These are phyloP conservation scores for Drosophila pseudotalamancana DNA, from an alignment of 2,888 invertebrate genomes.

Conservation along the genomic window DNA sequence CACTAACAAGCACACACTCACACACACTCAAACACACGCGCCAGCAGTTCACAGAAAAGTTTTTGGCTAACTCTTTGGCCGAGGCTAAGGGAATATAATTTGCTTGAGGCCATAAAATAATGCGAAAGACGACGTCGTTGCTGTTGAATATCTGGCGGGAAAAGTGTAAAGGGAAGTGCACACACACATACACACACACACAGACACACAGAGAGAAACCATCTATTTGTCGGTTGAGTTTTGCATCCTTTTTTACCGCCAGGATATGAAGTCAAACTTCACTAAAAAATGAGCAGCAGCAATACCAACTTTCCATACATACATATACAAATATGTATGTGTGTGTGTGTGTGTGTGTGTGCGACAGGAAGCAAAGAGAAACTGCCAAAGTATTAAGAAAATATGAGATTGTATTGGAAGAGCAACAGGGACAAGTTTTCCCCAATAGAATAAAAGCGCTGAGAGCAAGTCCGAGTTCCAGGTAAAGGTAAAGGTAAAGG, in stretches of 20 bases:
- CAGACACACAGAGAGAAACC: neutral
- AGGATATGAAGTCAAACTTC: constrained; percentile 28
- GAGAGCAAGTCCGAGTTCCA: neutral
- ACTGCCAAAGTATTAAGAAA: constrained; percentile 45
- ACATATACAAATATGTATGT: neutral
- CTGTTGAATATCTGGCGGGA: constrained; percentile 14
- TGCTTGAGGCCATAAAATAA: constrained; percentile 72
- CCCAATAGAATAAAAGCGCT: constrained; percentile 21
- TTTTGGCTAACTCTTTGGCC: constrained; percentile 59
- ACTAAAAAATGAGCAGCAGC: constrained; percentile 8
- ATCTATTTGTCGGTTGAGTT: constrained; percentile 43
- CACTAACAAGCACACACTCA: constrained; percentile 14
- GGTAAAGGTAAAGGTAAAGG: too few species aligned
- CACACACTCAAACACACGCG: constrained; percentile 10
- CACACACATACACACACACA: neutral
- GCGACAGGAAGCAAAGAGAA: constrained; percentile 7
- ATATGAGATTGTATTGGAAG: constrained; percentile 32
- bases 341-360: constrained; percentile 7
- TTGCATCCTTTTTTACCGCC: constrained; percentile 8
- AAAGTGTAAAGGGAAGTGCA: neutral
- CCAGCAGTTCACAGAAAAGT: constrained; percentile 42
- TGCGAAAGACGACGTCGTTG: constrained; percentile 51
- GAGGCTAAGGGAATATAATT: constrained; percentile 65
- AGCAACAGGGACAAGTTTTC: constrained; percentile 31
- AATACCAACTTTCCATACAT: neutral